Conservation (phyloP, 2,888 invertebrate species). For the Choristoneura rosaceana region DNA sequence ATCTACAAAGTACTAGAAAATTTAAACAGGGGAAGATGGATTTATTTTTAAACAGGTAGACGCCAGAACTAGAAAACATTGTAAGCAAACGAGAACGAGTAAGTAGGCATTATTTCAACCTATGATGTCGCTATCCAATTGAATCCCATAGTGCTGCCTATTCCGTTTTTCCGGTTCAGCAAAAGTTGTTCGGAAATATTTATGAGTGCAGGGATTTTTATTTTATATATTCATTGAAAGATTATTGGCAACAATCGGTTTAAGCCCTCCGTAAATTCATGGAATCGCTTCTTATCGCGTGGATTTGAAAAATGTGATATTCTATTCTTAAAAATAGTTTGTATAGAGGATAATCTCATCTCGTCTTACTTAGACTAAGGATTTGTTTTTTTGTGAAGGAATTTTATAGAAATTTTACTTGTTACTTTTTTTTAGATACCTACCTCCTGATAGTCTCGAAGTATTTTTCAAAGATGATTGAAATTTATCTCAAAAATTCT, state of each 20-base stretch:
- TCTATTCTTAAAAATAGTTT: conserved; percentile 1
- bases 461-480: no score
- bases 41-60: no score
- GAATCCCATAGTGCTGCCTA: background rate
- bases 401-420: no score
- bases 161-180: conserved; percentile 11
- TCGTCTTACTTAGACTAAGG: background rate
- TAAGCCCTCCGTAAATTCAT: conserved; percentile 10
- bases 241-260: conserved; percentile 10
- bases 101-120: background rate
- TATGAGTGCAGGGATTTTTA: conserved; percentile 9
- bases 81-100: no score
- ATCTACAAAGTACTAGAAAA: no score
- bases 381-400: background rate
- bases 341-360: background rate
- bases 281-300: background rate
- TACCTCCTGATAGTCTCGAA: no score
- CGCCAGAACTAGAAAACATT: no score
- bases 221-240: conserved; percentile 24
- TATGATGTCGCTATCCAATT: background rate
- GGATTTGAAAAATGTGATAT: conserved; percentile 4
- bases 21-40: no score
- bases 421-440: no score
- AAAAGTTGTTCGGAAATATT: conserved; percentile 11
- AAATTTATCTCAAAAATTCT: no score